These are phyloP conservation scores for Nebria salina DNA, from an alignment of 2,888 invertebrate genomes.

Conservation along the genomic window DNA sequence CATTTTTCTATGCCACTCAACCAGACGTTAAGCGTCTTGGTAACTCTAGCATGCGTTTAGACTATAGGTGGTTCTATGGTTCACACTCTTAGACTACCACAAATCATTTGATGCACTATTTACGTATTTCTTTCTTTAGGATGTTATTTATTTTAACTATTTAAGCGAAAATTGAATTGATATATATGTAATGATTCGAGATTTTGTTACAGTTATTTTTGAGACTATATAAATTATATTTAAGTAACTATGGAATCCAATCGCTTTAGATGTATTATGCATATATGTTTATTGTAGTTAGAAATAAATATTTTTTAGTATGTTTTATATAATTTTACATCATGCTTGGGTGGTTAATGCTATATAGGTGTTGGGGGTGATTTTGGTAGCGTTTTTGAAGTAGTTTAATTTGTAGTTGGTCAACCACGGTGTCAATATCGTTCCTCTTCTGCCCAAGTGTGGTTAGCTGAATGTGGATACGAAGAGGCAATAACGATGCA, in stretches of 20 bases:
- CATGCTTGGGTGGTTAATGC: too few relatives aligned
- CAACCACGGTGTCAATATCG: slow-evolving; percentile 9
- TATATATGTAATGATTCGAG: too few relatives aligned
- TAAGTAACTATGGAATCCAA: too few relatives aligned
- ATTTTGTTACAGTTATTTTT: too few relatives aligned
- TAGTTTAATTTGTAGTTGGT: slow-evolving; percentile 5
- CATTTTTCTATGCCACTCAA: neutral
- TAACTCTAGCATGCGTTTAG: neutral
- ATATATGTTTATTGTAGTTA: too few relatives aligned
- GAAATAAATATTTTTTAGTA: too few relatives aligned
- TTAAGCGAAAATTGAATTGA: neutral
- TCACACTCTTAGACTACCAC: neutral
- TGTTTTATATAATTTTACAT: too few relatives aligned
- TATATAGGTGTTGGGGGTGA: neutral
- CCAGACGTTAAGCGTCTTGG: neutral
- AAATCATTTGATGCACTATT: neutral
- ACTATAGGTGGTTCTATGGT: neutral
- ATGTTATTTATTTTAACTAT: neutral
- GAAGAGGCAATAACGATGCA: slow-evolving; percentile 67
- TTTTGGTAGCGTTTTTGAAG: slow-evolving; percentile 17
- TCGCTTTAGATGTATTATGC: too few relatives aligned
- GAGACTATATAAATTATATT: too few relatives aligned
- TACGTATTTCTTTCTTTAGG: neutral
- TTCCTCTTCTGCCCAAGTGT: slow-evolving; percentile 51
- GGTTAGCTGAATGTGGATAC: slow-evolving; percentile 63